phyloP scores from a whole-genome alignment of 1,140 invertebrate genomes.

The Drosophila elegans region DNA sequence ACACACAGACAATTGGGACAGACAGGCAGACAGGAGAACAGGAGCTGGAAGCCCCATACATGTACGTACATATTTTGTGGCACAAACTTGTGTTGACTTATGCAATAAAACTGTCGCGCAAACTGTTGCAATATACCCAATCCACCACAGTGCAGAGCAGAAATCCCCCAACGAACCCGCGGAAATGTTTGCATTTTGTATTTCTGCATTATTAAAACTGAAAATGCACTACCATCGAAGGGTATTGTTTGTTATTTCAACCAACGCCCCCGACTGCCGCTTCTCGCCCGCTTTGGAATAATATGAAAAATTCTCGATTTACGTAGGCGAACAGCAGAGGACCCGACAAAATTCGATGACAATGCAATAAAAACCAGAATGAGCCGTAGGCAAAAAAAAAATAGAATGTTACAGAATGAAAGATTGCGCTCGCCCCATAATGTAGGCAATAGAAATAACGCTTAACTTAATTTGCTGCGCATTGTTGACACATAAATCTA shows the following conservation, averaged over 20 bases:
- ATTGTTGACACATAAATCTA: constrained; percentile 78
- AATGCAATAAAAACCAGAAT: constrained; percentile 58
- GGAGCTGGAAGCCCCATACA: constrained; percentile 8
- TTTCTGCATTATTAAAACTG: constrained; percentile 83
- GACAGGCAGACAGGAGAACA: constrained; percentile 19
- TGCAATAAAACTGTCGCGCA: constrained; percentile 82
- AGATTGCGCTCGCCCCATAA: constrained; percentile 53
- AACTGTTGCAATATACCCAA: constrained; percentile 68
- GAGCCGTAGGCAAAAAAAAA: constrained; percentile 3
- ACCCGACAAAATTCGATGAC: constrained; percentile 47
- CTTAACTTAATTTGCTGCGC: constrained; percentile 77
- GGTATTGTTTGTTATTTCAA: constrained; percentile 55
- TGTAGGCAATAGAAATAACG: constrained; percentile 77
- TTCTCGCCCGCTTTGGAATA: constrained; percentile 35
- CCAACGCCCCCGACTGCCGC: neutral
- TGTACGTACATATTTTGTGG: constrained; percentile 59
- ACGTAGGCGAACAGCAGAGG: constrained; percentile 28
- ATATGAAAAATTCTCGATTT: constrained; percentile 75
- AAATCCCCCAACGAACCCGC: constrained; percentile 54
- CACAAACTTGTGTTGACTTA: constrained; percentile 82
- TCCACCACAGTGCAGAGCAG: constrained; percentile 26
- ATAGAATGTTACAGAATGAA: neutral
- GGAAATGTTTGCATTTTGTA: constrained; percentile 83
- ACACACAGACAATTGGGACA: constrained; percentile 18
- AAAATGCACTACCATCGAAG: constrained; percentile 66